Conservation (phyloP, 2,797 vertebrate species). For the Mormyrops boulengeri region DNA sequence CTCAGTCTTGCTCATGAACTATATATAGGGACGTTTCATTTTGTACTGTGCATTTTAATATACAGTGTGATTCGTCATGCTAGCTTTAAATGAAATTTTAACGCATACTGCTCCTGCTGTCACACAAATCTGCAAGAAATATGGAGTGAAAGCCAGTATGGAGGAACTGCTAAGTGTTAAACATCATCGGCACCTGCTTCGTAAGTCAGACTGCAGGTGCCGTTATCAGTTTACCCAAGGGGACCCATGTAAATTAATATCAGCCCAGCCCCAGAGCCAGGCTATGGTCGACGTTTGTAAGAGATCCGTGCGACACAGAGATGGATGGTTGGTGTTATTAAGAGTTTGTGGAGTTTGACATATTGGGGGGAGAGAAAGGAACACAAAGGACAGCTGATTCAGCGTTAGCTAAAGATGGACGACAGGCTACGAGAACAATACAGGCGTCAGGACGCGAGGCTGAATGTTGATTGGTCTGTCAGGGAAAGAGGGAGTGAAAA, state of each 20-base stretch:
- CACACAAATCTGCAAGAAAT: not conserved
- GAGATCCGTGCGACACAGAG: not conserved
- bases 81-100: not conserved
- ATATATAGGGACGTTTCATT: not conserved
- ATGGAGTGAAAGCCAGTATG: not conserved
- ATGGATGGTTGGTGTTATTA: not conserved
- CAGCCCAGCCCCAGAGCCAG: not conserved
- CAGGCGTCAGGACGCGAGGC: not conserved
- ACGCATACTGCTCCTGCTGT: not conserved
- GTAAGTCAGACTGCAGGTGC: not conserved
- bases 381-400: not conserved
- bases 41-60: not conserved
- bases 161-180: not conserved
- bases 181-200: not conserved
- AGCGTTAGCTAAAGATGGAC: not conserved
- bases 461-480: not conserved
- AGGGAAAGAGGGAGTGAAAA: not conserved
- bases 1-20: constrained; percentile 9
- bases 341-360: not conserved
- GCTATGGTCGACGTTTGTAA: not conserved
- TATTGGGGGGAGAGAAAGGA: not conserved
- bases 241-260: not conserved
- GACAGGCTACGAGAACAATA: not conserved
- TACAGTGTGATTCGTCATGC: not conserved
- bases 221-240: not conserved